Conservation (phyloP, 2,797 vertebrate species). For the Avahi laniger region DNA sequence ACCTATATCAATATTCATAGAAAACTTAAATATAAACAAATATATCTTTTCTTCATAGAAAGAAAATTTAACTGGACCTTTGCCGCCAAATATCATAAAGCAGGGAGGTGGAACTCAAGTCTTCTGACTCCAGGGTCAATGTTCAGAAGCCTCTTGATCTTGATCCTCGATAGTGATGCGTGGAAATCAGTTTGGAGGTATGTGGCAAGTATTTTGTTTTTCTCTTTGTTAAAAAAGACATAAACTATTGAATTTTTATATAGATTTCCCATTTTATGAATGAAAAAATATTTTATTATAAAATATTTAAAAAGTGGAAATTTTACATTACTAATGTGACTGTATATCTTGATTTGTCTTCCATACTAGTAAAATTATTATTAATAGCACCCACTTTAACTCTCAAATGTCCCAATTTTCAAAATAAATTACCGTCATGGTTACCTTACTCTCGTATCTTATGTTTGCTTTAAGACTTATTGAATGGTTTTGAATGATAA, state of each 20-base stretch:
- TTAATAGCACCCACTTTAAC: not conserved
- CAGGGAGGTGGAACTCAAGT: not conserved
- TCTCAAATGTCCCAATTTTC: not conserved
- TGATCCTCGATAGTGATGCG: not conserved
- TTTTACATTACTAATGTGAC: not conserved
- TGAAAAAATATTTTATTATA: not conserved
- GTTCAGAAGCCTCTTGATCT: not conserved
- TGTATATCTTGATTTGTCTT: not conserved
- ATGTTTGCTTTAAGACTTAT: not conserved
- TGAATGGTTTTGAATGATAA: not conserved
- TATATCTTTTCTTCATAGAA: not conserved
- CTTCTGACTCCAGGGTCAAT: not conserved
- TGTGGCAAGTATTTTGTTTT: not conserved
- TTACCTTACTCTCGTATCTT: not conserved
- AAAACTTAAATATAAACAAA: slow-evolving; percentile 13
- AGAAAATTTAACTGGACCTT: not conserved
- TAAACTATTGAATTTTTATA: not conserved
- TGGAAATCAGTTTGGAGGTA: not conserved
- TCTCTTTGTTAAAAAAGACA: not conserved
- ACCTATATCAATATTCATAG: not conserved
- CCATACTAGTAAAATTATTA: not conserved
- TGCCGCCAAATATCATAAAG: not conserved
- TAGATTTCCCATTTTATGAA: not conserved
- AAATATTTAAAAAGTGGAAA: not conserved
- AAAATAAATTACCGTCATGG: not conserved